Evolutionary conservation across 37 sponge, comb jelly and placozoan species (phyloP).

Genomic region (Halichondria panicea): DNA sequence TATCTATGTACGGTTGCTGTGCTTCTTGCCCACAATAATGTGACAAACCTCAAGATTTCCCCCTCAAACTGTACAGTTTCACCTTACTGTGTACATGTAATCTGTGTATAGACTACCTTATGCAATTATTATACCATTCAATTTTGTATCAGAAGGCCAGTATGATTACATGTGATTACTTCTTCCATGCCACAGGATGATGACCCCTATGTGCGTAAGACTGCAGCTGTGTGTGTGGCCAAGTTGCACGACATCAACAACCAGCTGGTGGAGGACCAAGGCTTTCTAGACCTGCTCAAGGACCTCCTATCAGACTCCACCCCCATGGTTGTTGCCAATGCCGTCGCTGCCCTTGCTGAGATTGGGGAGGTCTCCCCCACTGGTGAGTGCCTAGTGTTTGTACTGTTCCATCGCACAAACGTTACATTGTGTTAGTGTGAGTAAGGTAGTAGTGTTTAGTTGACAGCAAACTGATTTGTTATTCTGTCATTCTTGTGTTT

Average conservation of each 20-base stretch:
- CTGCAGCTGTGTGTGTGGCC: constrained; percentile 98
- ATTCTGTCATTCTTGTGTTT: neutral
- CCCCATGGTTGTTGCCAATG: constrained; percentile 99
- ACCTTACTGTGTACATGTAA: too few relatives aligned
- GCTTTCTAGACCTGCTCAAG: constrained; percentile 94
- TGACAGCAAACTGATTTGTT: neutral
- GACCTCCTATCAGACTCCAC: constrained; percentile 96
- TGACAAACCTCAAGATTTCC: too few relatives aligned
- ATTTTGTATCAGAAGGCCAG: neutral
- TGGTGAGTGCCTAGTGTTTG: constrained; percentile 15
- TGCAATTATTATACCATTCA: neutral
- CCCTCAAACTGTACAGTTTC: too few relatives aligned
- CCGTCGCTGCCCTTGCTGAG: constrained; percentile 95
- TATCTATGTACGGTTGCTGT: neutral
- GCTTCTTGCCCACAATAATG: neutral
- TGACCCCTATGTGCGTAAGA: constrained; percentile 98
- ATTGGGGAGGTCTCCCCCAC: constrained; percentile 88
- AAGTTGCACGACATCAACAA: constrained; percentile 98
- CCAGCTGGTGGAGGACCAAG: constrained; percentile 96
- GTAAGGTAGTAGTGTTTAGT: neutral
- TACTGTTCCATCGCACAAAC: too few relatives aligned
- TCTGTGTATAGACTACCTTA: too few relatives aligned
- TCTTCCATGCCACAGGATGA: constrained; percentile 75
- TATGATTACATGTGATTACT: neutral
- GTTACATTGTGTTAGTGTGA: neutral